These are phyloP conservation scores for Microchrysa polita DNA, from an alignment of 2,888 invertebrate genomes.

Conservation along the genomic window DNA sequence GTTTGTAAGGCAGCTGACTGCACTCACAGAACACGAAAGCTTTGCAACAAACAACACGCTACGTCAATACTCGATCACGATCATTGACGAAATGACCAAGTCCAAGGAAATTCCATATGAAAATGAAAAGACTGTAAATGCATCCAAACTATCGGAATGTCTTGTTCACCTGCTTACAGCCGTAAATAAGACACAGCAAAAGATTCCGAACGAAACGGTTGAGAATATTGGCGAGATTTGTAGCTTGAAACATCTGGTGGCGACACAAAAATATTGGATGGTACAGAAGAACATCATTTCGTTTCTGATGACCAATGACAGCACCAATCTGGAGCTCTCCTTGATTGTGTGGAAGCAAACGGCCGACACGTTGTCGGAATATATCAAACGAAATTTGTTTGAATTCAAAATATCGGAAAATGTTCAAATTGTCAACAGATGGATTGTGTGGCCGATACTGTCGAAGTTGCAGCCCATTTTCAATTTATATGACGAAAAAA, in stretches of 20 bases:
- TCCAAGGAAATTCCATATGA: slow-evolving; percentile 12
- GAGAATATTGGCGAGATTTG: not conserved
- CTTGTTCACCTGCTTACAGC: not conserved
- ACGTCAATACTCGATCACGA: not conserved
- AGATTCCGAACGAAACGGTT: not conserved
- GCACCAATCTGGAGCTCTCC: slow-evolving; percentile 51
- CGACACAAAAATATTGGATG: slow-evolving; percentile 16
- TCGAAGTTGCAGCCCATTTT: slow-evolving; percentile 31
- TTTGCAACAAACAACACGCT: not conserved
- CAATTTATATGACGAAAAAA: slow-evolving; percentile 43
- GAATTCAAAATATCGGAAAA: slow-evolving; percentile 55
- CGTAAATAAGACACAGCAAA: not conserved
- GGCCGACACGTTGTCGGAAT: slow-evolving; percentile 53
- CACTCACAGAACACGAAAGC: not conserved
- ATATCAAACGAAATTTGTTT: slow-evolving; percentile 54
- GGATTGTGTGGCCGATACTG: slow-evolving; percentile 61
- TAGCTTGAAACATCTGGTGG: not conserved
- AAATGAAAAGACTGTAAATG: slow-evolving; percentile 17
- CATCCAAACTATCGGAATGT: not conserved
- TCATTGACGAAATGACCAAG: not conserved
- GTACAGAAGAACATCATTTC: slow-evolving; percentile 2
- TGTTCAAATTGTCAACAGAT: slow-evolving; percentile 55
- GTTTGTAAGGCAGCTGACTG: slow-evolving; percentile 37
- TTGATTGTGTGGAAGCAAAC: slow-evolving; percentile 58
- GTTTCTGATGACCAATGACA: not conserved